Evolutionary conservation across 2,797 vertebrate species (phyloP).

Genomic region (Anguilla pacifica): DNA sequence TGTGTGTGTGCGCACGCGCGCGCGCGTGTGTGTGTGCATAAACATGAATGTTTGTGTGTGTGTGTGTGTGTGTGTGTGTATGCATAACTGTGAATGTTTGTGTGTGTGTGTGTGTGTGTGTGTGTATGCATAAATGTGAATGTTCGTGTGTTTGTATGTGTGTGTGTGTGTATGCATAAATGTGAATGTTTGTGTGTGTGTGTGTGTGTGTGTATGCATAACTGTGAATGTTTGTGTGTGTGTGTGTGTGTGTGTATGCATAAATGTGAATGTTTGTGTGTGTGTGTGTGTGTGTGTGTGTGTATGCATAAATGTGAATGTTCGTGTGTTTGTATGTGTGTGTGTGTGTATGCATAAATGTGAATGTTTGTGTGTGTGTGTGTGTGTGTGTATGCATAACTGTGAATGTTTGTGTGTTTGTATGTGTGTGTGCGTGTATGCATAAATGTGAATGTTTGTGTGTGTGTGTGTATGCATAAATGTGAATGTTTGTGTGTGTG

Average conservation of each 20-base stretch:
- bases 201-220: background rate
- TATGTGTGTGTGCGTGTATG: no score
- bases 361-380: no score
- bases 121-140: background rate
- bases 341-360: no score
- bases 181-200: background rate
- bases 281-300: background rate
- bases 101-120: background rate
- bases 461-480: no score
- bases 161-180: background rate
- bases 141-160: constrained; percentile 3
- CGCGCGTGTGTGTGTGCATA: background rate
- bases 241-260: background rate
- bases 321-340: no score
- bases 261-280: background rate
- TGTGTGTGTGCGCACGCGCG: background rate
- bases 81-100: no score
- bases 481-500: background rate
- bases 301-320: no score
- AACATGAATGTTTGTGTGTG: background rate
- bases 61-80: constrained; percentile 6
- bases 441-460: no score
- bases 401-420: no score
- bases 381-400: no score
- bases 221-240: constrained; percentile 3